Evolutionary conservation across 92 coral and sea anemone species (phyloP).

Genomic region (Umimayanthus kanabou): DNA sequence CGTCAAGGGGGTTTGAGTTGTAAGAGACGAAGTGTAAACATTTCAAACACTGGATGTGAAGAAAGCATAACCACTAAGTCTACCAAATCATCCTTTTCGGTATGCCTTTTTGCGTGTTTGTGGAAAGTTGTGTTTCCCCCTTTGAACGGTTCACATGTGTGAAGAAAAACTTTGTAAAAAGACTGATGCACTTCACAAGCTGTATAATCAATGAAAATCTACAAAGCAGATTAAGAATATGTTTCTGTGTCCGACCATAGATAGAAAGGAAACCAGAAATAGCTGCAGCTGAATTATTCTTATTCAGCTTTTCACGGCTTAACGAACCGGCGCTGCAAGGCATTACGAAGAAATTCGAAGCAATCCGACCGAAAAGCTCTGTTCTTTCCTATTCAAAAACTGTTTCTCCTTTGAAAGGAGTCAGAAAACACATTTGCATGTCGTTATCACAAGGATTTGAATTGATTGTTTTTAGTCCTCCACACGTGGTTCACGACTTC

Average conservation of each 20-base stretch:
- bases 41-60: background rate
- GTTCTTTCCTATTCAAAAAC: background rate
- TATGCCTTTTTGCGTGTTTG: background rate
- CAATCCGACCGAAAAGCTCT: background rate
- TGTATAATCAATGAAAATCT: too few relatives aligned
- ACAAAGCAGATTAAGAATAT: background rate
- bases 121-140: background rate
- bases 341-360: background rate
- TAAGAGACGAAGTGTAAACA: background rate
- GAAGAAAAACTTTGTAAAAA: background rate
- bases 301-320: background rate
- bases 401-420: background rate
- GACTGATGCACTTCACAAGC: background rate
- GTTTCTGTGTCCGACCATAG: background rate
- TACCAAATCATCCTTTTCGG: background rate
- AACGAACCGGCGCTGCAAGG: background rate
- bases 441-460: too few relatives aligned
- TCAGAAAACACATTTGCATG: background rate
- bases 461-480: background rate
- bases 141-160: background rate
- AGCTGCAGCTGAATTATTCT: background rate
- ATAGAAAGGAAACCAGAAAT: background rate
- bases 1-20: background rate
- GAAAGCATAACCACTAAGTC: background rate
- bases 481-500: background rate